Evolutionary conservation across 2,113 vertebrate genomes (phyloP).

Genomic region (Pedionomus torquatus): DNA sequence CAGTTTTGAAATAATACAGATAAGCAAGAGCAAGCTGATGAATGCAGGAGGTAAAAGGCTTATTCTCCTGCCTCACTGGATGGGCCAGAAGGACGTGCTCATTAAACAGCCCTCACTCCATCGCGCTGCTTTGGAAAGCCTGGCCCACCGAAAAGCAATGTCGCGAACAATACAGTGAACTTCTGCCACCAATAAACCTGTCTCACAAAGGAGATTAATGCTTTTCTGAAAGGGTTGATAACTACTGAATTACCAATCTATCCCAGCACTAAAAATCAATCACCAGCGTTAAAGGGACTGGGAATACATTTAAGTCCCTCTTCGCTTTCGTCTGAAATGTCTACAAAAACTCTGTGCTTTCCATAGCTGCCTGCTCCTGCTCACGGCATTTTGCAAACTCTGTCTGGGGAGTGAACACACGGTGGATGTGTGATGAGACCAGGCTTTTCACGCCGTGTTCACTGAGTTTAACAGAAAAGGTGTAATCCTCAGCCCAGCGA

Average conservation of each 20-base stretch:
- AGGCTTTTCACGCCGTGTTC: neutral
- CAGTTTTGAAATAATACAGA: conserved; percentile 33
- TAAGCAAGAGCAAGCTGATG: neutral
- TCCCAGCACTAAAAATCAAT: conserved; percentile 46
- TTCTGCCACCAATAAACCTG: conserved; percentile 72
- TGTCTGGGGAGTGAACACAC: neutral
- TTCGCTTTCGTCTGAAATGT: neutral
- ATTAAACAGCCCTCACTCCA: neutral
- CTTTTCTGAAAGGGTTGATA: conserved; percentile 57
- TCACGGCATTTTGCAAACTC: neutral
- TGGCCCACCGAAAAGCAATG: neutral
- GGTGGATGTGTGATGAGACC: neutral
- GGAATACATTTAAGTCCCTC: neutral
- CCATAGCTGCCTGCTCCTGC: neutral
- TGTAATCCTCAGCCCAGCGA: neutral
- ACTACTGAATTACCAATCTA: conserved; percentile 29
- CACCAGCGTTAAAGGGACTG: neutral
- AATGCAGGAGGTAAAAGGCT: conserved; percentile 23
- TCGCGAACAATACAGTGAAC: conserved; percentile 53
- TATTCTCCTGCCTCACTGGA: neutral
- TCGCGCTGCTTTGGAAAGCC: neutral
- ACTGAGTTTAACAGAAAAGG: neutral
- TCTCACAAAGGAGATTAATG: conserved; percentile 39
- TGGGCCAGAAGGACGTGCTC: neutral
- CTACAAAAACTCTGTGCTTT: neutral